A percentile compares a stretch with the other conserved stretches of the same genome.
These are phyloP conservation scores for Orientallactaga bullata DNA, from an alignment of 2,113 vertebrate genomes.

Conservation along the genomic window DNA sequence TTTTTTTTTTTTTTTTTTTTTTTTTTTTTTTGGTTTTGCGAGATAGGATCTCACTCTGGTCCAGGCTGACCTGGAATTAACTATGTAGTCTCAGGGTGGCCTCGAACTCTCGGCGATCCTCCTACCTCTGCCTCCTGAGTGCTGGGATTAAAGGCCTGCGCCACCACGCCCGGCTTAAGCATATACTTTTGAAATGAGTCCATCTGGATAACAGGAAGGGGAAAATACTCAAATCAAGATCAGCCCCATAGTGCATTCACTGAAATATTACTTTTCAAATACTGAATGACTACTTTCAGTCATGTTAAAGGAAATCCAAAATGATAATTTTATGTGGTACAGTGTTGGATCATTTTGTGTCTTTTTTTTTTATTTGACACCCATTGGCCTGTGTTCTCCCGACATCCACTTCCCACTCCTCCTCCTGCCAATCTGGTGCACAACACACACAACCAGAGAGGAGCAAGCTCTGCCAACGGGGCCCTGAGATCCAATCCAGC, in stretches of 20 bases:
- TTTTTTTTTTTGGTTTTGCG: too few relatives aligned
- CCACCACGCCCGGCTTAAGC: too few relatives aligned
- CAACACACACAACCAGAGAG: constrained; percentile 47
- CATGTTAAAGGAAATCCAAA: neutral
- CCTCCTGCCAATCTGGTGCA: constrained; percentile 56
- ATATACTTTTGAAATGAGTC: neutral
- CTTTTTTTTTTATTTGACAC: constrained; percentile 32
- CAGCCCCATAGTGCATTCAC: neutral
- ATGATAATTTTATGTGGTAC: neutral
- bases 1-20: too few relatives aligned
- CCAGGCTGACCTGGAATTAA: too few relatives aligned
- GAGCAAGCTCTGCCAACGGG: constrained; percentile 9
- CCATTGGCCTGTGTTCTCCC: neutral
- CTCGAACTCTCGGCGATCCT: too few relatives aligned
- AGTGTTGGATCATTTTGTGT: neutral
- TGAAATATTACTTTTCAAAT: neutral
- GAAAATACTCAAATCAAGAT: neutral
- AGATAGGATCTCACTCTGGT: too few relatives aligned
- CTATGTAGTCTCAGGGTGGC: too few relatives aligned
- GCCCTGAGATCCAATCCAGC: constrained; percentile 64
- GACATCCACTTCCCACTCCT: neutral
- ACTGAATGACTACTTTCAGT: too few relatives aligned
- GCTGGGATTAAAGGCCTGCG: too few relatives aligned
- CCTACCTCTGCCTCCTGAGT: too few relatives aligned
- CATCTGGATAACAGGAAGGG: neutral